phyloP scores from a whole-genome alignment of 2,113 vertebrate species.

The Oryzias celebensis region DNA sequence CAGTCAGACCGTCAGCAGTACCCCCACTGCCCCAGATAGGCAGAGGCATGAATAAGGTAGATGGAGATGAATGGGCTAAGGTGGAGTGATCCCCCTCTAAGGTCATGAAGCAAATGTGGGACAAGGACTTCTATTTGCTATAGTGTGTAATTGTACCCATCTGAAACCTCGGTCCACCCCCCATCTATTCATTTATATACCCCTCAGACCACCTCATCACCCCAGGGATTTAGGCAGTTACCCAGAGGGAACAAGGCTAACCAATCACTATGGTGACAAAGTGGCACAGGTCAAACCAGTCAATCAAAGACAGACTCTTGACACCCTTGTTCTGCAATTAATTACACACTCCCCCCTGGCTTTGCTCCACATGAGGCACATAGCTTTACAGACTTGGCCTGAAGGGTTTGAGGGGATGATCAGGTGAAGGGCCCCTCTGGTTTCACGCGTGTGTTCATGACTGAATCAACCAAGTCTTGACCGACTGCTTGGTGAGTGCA shows the following conservation, averaged over 20 bases:
- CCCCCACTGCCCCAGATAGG: slow-evolving; percentile 32
- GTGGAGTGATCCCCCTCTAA: slow-evolving; percentile 24
- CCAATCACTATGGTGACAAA: slow-evolving; percentile 55
- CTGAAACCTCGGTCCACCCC: slow-evolving; percentile 36
- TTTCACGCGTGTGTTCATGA: slow-evolving; percentile 30
- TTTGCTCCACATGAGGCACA: slow-evolving; percentile 30
- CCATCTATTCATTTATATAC: slow-evolving; percentile 42
- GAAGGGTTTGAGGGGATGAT: slow-evolving; percentile 28
- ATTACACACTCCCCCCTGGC: slow-evolving; percentile 68
- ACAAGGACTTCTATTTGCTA: slow-evolving; percentile 57
- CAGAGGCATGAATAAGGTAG: background rate
- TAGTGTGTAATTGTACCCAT: slow-evolving; percentile 66
- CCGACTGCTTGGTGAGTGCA: slow-evolving; percentile 20
- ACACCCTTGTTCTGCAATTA: slow-evolving; percentile 67
- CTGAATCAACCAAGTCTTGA: slow-evolving; percentile 26
- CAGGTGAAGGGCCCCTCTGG: slow-evolving; percentile 24
- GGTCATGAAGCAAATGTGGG: slow-evolving; percentile 52
- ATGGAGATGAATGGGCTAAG: slow-evolving; percentile 21
- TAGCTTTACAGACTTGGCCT: slow-evolving; percentile 23
- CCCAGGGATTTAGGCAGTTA: slow-evolving; percentile 54
- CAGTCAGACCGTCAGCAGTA: slow-evolving; percentile 11
- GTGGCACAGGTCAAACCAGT: slow-evolving; percentile 58
- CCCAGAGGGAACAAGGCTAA: slow-evolving; percentile 49
- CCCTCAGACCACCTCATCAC: slow-evolving; percentile 52
- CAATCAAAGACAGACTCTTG: slow-evolving; percentile 66